phyloP scores from a whole-genome alignment of 1,140 invertebrate genomes.

The Nasonia giraulti region DNA sequence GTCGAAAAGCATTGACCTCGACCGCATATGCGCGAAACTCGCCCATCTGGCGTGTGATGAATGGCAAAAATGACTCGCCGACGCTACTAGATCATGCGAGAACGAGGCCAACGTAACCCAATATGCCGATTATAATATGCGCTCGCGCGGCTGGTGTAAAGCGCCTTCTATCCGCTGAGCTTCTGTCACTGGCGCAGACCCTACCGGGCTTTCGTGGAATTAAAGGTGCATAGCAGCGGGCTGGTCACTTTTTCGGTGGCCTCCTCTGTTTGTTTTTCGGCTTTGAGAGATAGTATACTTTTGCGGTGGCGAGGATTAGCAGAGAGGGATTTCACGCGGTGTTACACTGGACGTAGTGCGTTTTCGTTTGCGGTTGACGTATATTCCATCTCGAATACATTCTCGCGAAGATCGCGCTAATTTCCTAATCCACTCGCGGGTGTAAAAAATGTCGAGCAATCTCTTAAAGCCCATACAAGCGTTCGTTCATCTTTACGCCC shows the following conservation, averaged over 20 bases:
- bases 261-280: no score
- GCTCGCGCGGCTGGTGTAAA: not conserved
- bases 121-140: not conserved
- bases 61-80: not conserved
- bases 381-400: no score
- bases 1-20: not conserved
- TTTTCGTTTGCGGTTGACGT: no score
- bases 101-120: not conserved
- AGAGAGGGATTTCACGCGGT: no score
- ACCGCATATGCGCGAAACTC: not conserved
- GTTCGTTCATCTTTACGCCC: no score
- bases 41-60: conserved; percentile 1
- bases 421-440: not conserved
- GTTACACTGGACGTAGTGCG: no score
- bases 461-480: not conserved
- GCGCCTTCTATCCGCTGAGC: not conserved
- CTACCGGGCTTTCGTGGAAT: not conserved
- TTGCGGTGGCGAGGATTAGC: no score
- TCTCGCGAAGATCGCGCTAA: not conserved
- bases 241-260: no score
- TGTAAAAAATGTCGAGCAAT: not conserved
- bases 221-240: no score
- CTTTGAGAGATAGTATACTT: no score
- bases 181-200: not conserved
- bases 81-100: not conserved